Evolutionary conservation across 1,140 invertebrate genomes (phyloP).

Genomic region (Tachypleus tridentatus): DNA sequence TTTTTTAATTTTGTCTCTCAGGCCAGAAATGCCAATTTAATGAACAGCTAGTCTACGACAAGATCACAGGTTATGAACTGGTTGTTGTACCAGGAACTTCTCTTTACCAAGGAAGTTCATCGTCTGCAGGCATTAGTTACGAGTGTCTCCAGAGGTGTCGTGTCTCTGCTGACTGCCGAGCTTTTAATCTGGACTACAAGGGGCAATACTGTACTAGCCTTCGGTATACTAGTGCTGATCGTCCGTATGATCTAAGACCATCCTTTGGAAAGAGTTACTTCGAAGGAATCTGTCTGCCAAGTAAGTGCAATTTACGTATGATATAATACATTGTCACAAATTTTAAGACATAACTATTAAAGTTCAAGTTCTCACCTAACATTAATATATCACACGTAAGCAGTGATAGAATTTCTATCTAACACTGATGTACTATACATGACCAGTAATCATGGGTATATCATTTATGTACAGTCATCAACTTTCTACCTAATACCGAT

Average conservation of each 20-base stretch:
- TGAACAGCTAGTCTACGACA: slow-evolving; percentile 33
- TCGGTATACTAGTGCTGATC: background rate
- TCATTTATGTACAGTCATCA: too few relatives aligned
- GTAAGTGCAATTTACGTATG: slow-evolving; percentile 20
- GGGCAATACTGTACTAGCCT: slow-evolving; percentile 14
- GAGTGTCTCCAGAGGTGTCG: slow-evolving; percentile 33
- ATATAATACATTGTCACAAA: too few relatives aligned
- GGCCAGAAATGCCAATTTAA: slow-evolving; percentile 14
- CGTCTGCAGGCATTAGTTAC: slow-evolving; percentile 31
- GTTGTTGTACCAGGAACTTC: slow-evolving; percentile 29
- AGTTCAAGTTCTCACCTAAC: too few relatives aligned
- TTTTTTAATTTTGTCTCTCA: background rate
- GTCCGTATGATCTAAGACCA: slow-evolving; percentile 28
- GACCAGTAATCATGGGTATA: too few relatives aligned
- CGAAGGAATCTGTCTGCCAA: slow-evolving; percentile 36
- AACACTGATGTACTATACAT: too few relatives aligned
- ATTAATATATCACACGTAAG: too few relatives aligned
- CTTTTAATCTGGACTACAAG: slow-evolving; percentile 38
- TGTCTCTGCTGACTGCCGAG: slow-evolving; percentile 31
- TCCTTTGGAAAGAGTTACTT: slow-evolving; percentile 37
- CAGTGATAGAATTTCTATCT: too few relatives aligned
- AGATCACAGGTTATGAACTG: slow-evolving; percentile 36
- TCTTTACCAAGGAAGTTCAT: slow-evolving; percentile 26
- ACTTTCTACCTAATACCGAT: too few relatives aligned
- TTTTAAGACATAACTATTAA: too few relatives aligned